A percentile compares a stretch with the other conserved stretches of the same genome.
Evolutionary conservation across 2,113 vertebrate genomes (phyloP).

Genomic region (Amphiprion ocellaris): DNA sequence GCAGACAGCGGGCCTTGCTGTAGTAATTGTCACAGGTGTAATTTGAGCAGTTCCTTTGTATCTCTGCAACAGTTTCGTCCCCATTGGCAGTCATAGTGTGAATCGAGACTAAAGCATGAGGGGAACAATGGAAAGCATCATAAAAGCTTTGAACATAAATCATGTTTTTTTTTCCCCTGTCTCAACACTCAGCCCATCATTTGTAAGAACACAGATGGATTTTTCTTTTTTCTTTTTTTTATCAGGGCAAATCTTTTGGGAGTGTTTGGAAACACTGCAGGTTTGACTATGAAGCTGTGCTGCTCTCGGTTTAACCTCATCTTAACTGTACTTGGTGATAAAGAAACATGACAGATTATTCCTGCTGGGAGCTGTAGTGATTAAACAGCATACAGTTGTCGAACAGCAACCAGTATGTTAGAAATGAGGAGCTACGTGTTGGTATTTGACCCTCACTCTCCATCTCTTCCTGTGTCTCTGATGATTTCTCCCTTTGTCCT

Average conservation of each 20-base stretch:
- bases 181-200: constrained; percentile 42
- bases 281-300: constrained; percentile 32
- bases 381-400: constrained; percentile 23
- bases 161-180: constrained; percentile 25
- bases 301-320: constrained; percentile 68
- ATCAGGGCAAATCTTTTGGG: constrained; percentile 50
- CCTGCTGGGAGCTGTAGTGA: constrained; percentile 50
- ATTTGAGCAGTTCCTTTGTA: constrained; percentile 81
- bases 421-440: no score
- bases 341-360: constrained; percentile 59
- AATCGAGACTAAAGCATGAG: constrained; percentile 52
- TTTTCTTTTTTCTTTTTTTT: constrained; percentile 38
- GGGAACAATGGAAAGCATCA: constrained; percentile 64
- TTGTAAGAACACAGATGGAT: constrained; percentile 54
- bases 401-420: no score
- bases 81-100: constrained; percentile 53
- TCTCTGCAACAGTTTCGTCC: constrained; percentile 77
- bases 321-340: constrained; percentile 48
- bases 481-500: no score
- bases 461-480: background rate
- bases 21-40: constrained; percentile 79
- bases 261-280: constrained; percentile 68
- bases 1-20: constrained; percentile 62
- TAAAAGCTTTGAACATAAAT: constrained; percentile 73
- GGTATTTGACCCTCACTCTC: background rate